Evolutionary conservation across 1,140 invertebrate species (phyloP), one percentile per base, ranked within the genome.

Genomic region (Octopus bimaculoides): DNA sequence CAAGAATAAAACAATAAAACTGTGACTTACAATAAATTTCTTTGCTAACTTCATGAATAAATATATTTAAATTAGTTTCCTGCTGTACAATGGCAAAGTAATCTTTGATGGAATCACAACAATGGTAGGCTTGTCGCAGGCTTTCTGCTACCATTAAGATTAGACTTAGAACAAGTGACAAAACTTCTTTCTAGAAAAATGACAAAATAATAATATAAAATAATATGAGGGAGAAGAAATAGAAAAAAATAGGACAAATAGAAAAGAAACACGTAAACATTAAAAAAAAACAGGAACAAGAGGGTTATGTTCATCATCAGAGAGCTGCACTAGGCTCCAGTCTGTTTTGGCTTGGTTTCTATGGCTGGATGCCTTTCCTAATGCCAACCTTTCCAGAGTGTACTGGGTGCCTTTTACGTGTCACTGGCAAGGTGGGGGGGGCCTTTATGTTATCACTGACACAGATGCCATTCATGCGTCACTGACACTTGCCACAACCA

Each of bases 71-170:
- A 77, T 75, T 79, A 79, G 20, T n/a, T 69, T n/a, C 82, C 41
- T 56, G 80, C 76, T 52, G 79, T 55, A n/a, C 20, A 71, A 12
- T 79, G 77, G 12, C 75, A 56, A 55, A 78, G 79, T 41, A 84
- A 41, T 10, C 81, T 80, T 61, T 79, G 78, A 54, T 80, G 61
- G 10, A 84, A 80, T 20, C 79, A 84, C 53, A 69, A 52, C 75
- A 54, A 6, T 69, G 41, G 74, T 79, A 77, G 12, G 77, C 78
- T 56, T 80, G 71, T 17, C 78, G 76, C 54, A 78, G 78, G 56
- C 78, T 80, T 77, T 82, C 78, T 3, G 81, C 69, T 26, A 77
- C 79, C 81, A 82, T 80, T 26, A 77, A 55, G 55, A 80, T 73
- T 71, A 82, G 55, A 52, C 66, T 75, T 41, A 82, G 77, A 41